Conservation (phyloP, 2,113 vertebrate species). For the Phalacrocorax aristotelis region DNA sequence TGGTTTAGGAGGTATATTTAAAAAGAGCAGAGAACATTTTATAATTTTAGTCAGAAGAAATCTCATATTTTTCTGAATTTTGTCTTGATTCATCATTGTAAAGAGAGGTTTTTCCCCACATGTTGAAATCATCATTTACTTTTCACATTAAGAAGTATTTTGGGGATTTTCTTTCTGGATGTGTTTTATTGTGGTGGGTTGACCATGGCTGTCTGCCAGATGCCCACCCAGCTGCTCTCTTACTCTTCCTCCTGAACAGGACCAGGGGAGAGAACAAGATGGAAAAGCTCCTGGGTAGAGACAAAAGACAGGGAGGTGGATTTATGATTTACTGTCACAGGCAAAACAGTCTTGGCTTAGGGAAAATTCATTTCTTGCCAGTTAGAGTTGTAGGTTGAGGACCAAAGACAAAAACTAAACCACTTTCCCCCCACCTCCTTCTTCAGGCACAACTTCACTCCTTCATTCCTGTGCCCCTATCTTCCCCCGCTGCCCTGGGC, state of each 20-base stretch:
- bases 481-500: neutral
- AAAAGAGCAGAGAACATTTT: neutral
- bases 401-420: neutral
- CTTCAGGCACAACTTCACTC: neutral
- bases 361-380: neutral
- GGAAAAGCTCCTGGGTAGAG: neutral
- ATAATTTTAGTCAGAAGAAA: neutral
- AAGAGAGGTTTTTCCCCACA: neutral
- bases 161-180: neutral
- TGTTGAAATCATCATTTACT: neutral
- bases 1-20: neutral
- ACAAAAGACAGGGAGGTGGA: neutral
- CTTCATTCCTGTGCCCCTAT: neutral
- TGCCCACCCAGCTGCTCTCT: rapidly evolving
- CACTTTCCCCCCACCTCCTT: neutral
- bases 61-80: neutral
- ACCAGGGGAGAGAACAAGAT: neutral
- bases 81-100: neutral
- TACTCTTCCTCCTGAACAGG: neutral
- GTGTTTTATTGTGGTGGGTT: neutral
- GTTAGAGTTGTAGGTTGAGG: neutral
- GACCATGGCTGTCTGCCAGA: neutral
- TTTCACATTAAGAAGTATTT: neutral
- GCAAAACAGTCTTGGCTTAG: neutral
- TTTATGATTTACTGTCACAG: neutral